Conservation (phyloP, 1,140 invertebrate genomes). For the Listronotus oregonensis region DNA sequence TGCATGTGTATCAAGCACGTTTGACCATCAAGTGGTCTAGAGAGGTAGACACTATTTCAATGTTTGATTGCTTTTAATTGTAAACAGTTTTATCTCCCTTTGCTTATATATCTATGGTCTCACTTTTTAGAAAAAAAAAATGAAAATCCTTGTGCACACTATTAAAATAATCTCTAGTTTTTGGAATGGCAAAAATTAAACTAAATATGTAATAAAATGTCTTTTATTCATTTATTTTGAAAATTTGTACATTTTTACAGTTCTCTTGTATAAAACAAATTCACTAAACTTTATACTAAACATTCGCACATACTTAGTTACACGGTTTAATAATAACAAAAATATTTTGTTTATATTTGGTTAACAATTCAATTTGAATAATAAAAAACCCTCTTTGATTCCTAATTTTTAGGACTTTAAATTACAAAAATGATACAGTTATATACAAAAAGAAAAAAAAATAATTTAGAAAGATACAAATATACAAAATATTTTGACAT, state of each 20-base stretch:
- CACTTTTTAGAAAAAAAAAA: no score
- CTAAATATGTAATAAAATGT: not conserved
- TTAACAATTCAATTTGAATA: constrained; percentile 38
- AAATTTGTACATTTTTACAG: constrained; percentile 37
- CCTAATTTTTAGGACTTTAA: not conserved
- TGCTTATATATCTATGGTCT: no score
- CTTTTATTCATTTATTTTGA: constrained; percentile 7
- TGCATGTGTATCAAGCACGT: no score
- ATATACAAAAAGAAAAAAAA: constrained; percentile 15
- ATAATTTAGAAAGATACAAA: constrained; percentile 24
- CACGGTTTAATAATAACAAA: constrained; percentile 17
- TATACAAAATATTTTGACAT: constrained; percentile 19
- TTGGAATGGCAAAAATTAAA: not conserved
- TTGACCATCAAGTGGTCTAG: no score
- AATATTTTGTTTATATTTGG: constrained; percentile 34
- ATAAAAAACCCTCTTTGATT: constrained; percentile 5
- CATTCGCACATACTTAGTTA: constrained; percentile 5
- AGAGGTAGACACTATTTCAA: no score
- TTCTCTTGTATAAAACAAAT: constrained; percentile 24
- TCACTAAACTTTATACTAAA: constrained; percentile 13
- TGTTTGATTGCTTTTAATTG: no score
- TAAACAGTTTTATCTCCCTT: no score
- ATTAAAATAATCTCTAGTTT: no score
- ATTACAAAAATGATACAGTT: constrained; percentile 10
- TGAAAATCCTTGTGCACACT: no score